Evolutionary conservation across 37 sponge, comb jelly and placozoan species (phyloP).

Genomic region (Ianthella basta): DNA sequence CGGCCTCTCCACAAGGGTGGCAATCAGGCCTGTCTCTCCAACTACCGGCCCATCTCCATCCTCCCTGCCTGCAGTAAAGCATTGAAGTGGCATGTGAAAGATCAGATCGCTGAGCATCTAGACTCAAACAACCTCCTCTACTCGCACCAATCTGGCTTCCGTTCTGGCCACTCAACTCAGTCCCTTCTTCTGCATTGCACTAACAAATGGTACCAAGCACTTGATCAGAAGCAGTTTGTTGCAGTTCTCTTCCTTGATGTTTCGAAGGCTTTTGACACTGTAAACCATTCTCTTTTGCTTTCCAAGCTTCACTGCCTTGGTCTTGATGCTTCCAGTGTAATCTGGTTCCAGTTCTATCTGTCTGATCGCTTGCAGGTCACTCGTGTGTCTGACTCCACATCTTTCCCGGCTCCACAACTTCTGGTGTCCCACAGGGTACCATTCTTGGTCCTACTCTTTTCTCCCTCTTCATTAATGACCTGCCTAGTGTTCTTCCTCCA

Average conservation of each 20-base stretch:
- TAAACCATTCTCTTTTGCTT: slow-evolving; percentile 1
- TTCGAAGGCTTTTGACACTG: slow-evolving; percentile 11
- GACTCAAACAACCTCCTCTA: not conserved
- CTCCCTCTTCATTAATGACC: slow-evolving; percentile 3
- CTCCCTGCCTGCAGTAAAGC: not conserved
- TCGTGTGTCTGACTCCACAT: not conserved
- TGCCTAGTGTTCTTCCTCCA: not conserved
- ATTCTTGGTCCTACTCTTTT: slow-evolving; percentile 8
- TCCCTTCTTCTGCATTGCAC: slow-evolving; percentile 11
- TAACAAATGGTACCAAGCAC: slow-evolving; percentile 1
- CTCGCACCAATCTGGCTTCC: slow-evolving; percentile 5
- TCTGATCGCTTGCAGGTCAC: not conserved
- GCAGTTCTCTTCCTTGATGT: not conserved
- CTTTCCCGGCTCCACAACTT: not conserved
- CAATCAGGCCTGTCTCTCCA: not conserved
- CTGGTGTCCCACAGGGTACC: slow-evolving; percentile 7
- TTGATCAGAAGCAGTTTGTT: slow-evolving; percentile 5
- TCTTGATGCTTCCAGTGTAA: not conserved
- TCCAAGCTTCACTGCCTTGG: not conserved
- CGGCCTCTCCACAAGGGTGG: slow-evolving; percentile 12
- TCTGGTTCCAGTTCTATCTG: slow-evolving; percentile 1
- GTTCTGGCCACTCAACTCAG: slow-evolving; percentile 6
- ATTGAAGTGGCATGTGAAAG: not conserved
- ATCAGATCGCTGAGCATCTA: not conserved
- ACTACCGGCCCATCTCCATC: slow-evolving; percentile 17